These are phyloP conservation scores for Mystacornis crossleyi DNA, from an alignment of 2,113 vertebrate genomes.

Conservation along the genomic window DNA sequence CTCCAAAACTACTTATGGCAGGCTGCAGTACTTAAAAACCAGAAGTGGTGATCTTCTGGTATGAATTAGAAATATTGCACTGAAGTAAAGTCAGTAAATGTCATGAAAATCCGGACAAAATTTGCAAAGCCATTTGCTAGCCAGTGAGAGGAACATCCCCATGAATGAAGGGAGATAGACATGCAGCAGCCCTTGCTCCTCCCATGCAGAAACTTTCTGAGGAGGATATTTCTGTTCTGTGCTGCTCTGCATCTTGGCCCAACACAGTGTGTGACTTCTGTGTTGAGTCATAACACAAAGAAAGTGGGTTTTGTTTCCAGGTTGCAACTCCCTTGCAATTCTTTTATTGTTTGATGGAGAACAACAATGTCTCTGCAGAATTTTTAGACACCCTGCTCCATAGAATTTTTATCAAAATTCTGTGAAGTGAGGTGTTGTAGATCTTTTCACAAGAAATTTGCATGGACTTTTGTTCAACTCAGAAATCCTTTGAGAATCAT, in stretches of 20 bases:
- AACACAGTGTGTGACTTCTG: not conserved
- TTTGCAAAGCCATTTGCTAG: not conserved
- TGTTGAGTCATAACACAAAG: not conserved
- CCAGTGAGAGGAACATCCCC: not conserved
- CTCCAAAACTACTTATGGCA: not conserved
- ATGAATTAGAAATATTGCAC: not conserved
- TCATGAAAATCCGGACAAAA: not conserved
- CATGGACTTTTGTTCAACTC: not conserved
- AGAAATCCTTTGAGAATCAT: not conserved
- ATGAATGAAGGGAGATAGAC: rapidly evolving
- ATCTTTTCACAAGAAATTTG: not conserved
- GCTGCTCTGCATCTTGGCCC: not conserved
- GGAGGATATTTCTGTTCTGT: not conserved
- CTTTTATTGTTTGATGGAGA: not conserved
- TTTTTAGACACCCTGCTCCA: not conserved
- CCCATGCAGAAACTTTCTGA: not conserved
- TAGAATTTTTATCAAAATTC: not conserved
- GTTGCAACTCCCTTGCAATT: not conserved
- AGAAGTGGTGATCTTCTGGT: not conserved
- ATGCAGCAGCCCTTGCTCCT: not conserved
- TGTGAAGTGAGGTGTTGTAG: not conserved
- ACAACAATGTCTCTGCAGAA: not conserved
- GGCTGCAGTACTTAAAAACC: not conserved
- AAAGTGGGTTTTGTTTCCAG: not conserved
- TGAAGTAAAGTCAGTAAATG: not conserved